phyloP scores from a whole-genome alignment of 2,113 vertebrate genomes.

The Etia nguti region DNA sequence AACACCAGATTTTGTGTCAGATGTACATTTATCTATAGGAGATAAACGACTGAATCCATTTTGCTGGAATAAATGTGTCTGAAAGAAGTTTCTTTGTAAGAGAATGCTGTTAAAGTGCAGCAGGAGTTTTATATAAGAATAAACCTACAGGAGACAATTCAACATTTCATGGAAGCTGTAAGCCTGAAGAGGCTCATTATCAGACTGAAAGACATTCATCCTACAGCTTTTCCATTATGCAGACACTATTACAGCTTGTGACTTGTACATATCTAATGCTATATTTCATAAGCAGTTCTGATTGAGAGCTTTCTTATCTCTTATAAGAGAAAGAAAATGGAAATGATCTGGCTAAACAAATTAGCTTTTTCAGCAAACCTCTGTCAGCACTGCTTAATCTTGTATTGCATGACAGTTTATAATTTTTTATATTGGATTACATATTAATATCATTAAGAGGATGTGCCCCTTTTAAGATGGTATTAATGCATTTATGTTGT shows the following conservation, averaged over 20 bases:
- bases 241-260: not conserved
- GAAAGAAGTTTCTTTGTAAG: not conserved
- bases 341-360: not conserved
- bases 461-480: not conserved
- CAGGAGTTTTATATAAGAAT: not conserved
- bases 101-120: not conserved
- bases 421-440: not conserved
- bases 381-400: not conserved
- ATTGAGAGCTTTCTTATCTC: conserved; percentile 25
- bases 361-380: not conserved
- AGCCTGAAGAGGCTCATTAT: conserved; percentile 18
- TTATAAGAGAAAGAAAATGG: not conserved
- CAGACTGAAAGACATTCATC: conserved; percentile 6
- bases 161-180: not conserved
- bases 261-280: not conserved
- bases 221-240: conserved; percentile 10
- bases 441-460: not conserved
- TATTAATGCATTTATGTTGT: not conserved
- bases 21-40: not conserved
- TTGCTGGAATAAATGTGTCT: not conserved
- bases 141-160: not conserved
- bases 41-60: not conserved
- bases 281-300: not conserved
- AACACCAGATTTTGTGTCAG: not conserved
- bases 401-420: not conserved